A percentile compares a stretch with the other conserved stretches of the same genome.
These are phyloP conservation scores for Ophonus ardosiacus DNA, from an alignment of 2,888 invertebrate species.

Conservation along the genomic window DNA sequence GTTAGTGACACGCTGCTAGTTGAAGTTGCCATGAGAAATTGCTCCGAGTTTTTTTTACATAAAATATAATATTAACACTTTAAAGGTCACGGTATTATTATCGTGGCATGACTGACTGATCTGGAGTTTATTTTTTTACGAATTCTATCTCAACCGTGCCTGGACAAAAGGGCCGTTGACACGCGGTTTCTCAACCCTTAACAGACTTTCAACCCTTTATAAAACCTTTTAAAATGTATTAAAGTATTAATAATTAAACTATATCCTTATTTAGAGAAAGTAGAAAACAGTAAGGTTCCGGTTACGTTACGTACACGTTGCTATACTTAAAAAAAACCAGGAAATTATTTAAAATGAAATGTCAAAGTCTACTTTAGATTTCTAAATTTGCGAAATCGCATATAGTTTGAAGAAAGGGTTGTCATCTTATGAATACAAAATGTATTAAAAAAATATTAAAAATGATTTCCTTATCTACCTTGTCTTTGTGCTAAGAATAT, in stretches of 20 bases:
- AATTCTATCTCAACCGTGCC: background rate
- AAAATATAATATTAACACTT: slow-evolving; percentile 33
- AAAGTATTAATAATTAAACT: background rate
- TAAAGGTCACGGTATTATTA: slow-evolving; percentile 34
- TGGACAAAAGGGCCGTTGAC: slow-evolving; percentile 33
- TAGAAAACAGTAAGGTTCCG: background rate
- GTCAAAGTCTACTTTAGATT: background rate
- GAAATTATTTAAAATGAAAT: background rate
- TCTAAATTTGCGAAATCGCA: background rate
- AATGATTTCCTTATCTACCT: background rate
- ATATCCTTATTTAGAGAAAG: background rate
- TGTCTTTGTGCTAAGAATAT: background rate
- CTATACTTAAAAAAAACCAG: background rate
- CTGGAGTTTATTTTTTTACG: background rate
- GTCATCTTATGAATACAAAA: background rate
- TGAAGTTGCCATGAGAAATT: slow-evolving; percentile 55
- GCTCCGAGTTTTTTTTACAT: slow-evolving; percentile 38
- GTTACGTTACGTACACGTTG: background rate
- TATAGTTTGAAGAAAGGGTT: background rate
- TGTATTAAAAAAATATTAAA: background rate
- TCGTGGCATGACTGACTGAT: slow-evolving; percentile 3
- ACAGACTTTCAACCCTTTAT: background rate
- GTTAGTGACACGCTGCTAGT: slow-evolving; percentile 58
- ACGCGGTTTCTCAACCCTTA: background rate
- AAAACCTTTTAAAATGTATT: background rate